A percentile compares a stretch with the other conserved stretches of the same genome.
Evolutionary conservation across 2,113 vertebrate genomes (phyloP).

Genomic region (Harpagus bidentatus): DNA sequence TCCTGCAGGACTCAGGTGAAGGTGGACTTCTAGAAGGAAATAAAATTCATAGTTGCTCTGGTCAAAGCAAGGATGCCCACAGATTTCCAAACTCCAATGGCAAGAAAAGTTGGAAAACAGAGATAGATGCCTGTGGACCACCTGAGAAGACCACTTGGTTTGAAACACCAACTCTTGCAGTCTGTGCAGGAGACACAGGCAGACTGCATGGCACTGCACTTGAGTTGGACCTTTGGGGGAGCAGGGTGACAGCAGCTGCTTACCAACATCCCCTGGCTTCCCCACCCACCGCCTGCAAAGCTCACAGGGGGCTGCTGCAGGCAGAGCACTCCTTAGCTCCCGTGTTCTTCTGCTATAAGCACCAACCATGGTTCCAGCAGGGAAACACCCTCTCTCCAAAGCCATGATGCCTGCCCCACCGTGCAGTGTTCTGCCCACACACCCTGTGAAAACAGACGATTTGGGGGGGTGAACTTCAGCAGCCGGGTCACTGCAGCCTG

Average conservation of each 20-base stretch:
- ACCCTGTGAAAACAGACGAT: accelerated
- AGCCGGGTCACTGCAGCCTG: neutral
- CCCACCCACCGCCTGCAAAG: neutral
- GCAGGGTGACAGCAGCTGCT: neutral
- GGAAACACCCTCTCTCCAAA: neutral
- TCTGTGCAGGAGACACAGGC: accelerated
- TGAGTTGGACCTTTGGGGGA: neutral
- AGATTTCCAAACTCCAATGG: neutral
- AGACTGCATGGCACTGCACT: neutral
- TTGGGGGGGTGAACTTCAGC: neutral
- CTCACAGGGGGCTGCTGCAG: neutral
- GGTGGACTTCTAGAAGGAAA: neutral
- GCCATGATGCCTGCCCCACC: accelerated
- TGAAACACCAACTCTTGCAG: neutral
- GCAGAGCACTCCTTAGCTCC: neutral
- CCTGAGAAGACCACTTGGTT: accelerated
- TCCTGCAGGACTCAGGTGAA: neutral
- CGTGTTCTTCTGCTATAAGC: accelerated
- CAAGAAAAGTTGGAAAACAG: neutral
- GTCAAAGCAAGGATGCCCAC: neutral
- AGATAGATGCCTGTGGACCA: neutral
- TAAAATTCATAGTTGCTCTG: neutral
- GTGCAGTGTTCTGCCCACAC: accelerated
- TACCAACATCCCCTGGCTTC: neutral
- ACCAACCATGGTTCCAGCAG: neutral